A percentile compares a stretch with the other conserved stretches of the same genome.
phyloP scores from a whole-genome alignment of 2,888 invertebrate genomes.

The Atethmia centrago region DNA sequence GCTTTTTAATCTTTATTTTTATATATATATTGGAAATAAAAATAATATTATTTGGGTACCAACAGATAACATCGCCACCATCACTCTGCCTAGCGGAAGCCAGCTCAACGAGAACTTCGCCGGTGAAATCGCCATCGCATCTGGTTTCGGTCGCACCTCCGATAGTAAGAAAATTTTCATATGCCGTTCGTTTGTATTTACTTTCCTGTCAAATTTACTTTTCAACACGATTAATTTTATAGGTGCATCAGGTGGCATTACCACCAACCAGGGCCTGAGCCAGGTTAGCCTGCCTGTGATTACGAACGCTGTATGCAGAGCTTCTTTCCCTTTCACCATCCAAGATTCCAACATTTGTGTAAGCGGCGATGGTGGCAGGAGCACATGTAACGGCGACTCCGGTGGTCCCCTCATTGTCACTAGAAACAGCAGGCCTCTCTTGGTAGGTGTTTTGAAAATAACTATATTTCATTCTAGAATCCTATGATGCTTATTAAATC shows the following conservation, averaged over 20 bases:
- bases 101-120: constrained; percentile 70
- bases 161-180: neutral
- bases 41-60: neutral
- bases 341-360: constrained; percentile 71
- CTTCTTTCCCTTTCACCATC: constrained; percentile 48
- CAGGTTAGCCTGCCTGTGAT: constrained; percentile 36
- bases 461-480: neutral
- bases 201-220: neutral
- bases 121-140: constrained; percentile 72
- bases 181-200: neutral
- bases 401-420: constrained; percentile 73
- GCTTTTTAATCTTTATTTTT: too few species aligned
- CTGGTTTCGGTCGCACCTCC: constrained; percentile 80
- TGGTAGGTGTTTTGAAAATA: constrained; percentile 64
- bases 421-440: constrained; percentile 52
- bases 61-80: constrained; percentile 65
- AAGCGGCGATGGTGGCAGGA: constrained; percentile 65
- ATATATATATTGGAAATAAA: neutral
- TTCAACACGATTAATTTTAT: neutral
- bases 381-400: constrained; percentile 75
- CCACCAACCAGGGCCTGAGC: constrained; percentile 5
- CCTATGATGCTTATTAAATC: neutral
- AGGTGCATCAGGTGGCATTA: constrained; percentile 16
- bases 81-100: constrained; percentile 70
- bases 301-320: constrained; percentile 16